A percentile compares a stretch with the other conserved stretches of the same genome.
Evolutionary conservation across 2,888 invertebrate genomes (phyloP).

Genomic region (Pristionchus arcanus): DNA sequence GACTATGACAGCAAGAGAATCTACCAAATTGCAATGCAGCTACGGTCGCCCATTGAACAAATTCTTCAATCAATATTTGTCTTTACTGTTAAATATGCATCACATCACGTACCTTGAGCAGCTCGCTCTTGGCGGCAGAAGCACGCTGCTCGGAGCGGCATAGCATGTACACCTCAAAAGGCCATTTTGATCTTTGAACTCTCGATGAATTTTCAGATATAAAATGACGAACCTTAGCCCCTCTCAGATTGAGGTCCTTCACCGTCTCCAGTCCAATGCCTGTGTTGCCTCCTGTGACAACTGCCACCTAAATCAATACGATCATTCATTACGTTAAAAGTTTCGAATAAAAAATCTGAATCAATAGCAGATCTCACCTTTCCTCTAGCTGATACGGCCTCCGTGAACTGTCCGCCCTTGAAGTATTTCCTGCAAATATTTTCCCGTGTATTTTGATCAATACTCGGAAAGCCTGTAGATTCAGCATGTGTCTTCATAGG

Average conservation of each 20-base stretch:
- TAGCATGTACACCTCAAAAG: slow-evolving; percentile 73
- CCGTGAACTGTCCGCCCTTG: slow-evolving; percentile 77
- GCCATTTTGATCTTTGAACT: not conserved
- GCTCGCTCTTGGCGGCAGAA: slow-evolving; percentile 64
- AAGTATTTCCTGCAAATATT: slow-evolving; percentile 60
- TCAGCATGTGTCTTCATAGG: too few species aligned
- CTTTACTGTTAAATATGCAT: too few species aligned
- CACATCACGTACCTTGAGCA: too few species aligned
- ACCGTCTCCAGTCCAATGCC: slow-evolving; percentile 85
- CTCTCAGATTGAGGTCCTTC: slow-evolving; percentile 72
- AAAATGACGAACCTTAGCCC: slow-evolving; percentile 72
- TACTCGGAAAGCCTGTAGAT: too few species aligned
- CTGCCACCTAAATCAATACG: slow-evolving; percentile 82
- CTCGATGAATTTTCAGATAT: too few species aligned
- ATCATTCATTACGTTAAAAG: too few species aligned
- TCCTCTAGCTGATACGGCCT: slow-evolving; percentile 83
- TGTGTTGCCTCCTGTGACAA: slow-evolving; percentile 82
- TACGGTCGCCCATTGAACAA: too few species aligned
- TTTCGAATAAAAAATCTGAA: not conserved
- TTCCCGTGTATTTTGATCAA: too few species aligned
- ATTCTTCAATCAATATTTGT: too few species aligned
- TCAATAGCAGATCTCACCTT: slow-evolving; percentile 81
- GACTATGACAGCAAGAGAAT: too few species aligned
- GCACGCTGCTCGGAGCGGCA: slow-evolving; percentile 73
- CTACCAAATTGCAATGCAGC: too few species aligned